A percentile compares a stretch with the other conserved stretches of the same genome.
Evolutionary conservation across 2,888 invertebrate species (phyloP).

Genomic region (Latheticus oryzae): DNA sequence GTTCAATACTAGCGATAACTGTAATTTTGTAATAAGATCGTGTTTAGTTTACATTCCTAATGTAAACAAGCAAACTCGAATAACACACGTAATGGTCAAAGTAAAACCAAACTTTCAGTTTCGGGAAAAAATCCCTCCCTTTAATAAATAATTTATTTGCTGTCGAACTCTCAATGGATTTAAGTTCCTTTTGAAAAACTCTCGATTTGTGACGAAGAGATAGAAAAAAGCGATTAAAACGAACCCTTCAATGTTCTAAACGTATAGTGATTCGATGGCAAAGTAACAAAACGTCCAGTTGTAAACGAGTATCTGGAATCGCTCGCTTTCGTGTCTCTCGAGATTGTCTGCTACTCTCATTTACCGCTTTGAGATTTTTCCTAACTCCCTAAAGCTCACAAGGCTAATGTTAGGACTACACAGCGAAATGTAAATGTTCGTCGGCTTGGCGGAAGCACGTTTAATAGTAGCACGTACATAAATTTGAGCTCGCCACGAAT

Average conservation of each 20-base stretch:
- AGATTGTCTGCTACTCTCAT: slow-evolving; percentile 41
- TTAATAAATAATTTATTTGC: no score
- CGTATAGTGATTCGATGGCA: slow-evolving; percentile 27
- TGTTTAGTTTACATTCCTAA: no score
- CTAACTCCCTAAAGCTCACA: slow-evolving; percentile 34
- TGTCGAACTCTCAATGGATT: no score
- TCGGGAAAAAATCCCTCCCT: no score
- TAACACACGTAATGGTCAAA: no score
- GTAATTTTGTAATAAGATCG: no score
- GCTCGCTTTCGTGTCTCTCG: slow-evolving; percentile 33
- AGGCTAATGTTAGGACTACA: slow-evolving; percentile 34
- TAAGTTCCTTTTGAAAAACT: no score
- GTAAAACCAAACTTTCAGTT: no score
- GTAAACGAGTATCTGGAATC: slow-evolving; percentile 33
- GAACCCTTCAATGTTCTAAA: slow-evolving; percentile 24
- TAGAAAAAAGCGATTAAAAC: slow-evolving; percentile 36
- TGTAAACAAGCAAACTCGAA: no score
- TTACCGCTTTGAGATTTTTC: slow-evolving; percentile 42
- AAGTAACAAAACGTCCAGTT: slow-evolving; percentile 37
- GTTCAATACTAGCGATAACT: not conserved
- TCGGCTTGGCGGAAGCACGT: slow-evolving; percentile 24
- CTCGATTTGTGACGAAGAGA: no score
- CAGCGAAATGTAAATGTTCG: slow-evolving; percentile 36
- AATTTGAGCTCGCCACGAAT: slow-evolving; percentile 23
- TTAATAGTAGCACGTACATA: slow-evolving; percentile 33